These are phyloP conservation scores for Halcyon badia DNA, from an alignment of 2,797 vertebrate species.

Conservation along the genomic window DNA sequence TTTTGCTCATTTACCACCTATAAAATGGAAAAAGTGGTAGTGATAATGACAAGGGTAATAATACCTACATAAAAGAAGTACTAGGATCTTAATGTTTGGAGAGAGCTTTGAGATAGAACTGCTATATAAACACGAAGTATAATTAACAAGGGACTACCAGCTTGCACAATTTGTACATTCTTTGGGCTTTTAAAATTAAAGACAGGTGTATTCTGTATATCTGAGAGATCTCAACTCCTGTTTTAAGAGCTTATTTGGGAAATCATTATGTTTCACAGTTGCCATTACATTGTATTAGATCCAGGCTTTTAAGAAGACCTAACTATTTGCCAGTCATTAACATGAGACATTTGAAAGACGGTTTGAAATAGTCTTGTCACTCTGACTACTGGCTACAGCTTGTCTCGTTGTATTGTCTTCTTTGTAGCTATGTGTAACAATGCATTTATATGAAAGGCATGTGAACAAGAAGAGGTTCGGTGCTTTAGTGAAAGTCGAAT, in stretches of 20 bases:
- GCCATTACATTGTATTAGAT: background rate
- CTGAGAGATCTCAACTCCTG: background rate
- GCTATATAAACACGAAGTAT: conserved; percentile 34
- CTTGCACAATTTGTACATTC: background rate
- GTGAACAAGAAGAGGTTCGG: background rate
- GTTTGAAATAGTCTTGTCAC: conserved; percentile 2
- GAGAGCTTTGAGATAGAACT: conserved; percentile 22
- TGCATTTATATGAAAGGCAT: background rate
- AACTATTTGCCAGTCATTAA: conserved; percentile 30
- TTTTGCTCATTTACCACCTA: conserved; percentile 59
- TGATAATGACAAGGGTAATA: conserved; percentile 61
- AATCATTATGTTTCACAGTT: background rate
- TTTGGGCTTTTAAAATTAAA: conserved; percentile 18
- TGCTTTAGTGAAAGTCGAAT: background rate
- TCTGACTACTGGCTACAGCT: background rate
- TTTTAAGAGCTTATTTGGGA: background rate
- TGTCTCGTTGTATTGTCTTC: conserved; percentile 13
- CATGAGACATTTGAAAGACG: conserved; percentile 11
- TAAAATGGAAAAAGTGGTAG: conserved; percentile 62
- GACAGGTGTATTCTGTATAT: background rate
- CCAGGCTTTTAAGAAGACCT: background rate
- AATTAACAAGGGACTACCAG: conserved; percentile 16
- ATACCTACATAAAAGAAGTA: conserved; percentile 52
- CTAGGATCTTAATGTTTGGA: conserved; percentile 45
- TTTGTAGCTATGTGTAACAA: background rate